Evolutionary conservation across 2,797 vertebrate species (phyloP).

Genomic region (Pangasius sanitwongsei): DNA sequence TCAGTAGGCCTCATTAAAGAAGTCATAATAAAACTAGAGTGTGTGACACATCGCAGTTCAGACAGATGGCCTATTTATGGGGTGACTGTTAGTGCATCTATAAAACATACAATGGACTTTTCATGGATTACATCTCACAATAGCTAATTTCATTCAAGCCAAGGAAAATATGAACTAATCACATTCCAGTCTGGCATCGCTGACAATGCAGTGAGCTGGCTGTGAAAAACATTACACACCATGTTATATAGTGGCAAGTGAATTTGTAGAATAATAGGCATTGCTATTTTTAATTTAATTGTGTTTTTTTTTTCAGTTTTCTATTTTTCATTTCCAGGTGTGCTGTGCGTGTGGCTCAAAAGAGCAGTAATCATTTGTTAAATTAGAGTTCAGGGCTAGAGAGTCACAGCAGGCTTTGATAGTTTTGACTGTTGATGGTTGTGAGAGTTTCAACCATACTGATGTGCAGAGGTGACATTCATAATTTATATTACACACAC

Average conservation of each 20-base stretch:
- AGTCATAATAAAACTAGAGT: conserved; percentile 75
- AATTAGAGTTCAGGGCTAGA: conserved; percentile 18
- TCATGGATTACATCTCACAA: conserved; percentile 58
- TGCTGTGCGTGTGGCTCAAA: background rate
- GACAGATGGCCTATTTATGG: conserved; percentile 78
- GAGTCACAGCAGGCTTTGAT: background rate
- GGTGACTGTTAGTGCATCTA: conserved; percentile 75
- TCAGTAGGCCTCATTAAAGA: conserved; percentile 79
- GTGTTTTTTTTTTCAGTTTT: background rate
- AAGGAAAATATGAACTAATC: conserved; percentile 77
- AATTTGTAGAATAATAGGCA: conserved; percentile 21
- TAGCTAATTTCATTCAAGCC: conserved; percentile 61
- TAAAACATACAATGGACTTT: conserved; percentile 72
- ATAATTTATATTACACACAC: background rate
- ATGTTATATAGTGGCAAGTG: background rate
- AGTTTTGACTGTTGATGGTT: background rate
- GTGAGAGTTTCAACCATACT: background rate
- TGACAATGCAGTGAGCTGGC: conserved; percentile 57
- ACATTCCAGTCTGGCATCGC: conserved; percentile 47
- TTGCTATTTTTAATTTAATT: background rate
- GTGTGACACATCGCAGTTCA: conserved; percentile 78
- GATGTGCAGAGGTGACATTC: background rate
- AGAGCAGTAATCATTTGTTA: conserved; percentile 4
- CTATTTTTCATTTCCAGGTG: conserved; percentile 7
- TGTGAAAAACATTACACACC: conserved; percentile 56